phyloP scores from a whole-genome alignment of 2,797 vertebrate genomes.

The Sebastes melanostomus region DNA sequence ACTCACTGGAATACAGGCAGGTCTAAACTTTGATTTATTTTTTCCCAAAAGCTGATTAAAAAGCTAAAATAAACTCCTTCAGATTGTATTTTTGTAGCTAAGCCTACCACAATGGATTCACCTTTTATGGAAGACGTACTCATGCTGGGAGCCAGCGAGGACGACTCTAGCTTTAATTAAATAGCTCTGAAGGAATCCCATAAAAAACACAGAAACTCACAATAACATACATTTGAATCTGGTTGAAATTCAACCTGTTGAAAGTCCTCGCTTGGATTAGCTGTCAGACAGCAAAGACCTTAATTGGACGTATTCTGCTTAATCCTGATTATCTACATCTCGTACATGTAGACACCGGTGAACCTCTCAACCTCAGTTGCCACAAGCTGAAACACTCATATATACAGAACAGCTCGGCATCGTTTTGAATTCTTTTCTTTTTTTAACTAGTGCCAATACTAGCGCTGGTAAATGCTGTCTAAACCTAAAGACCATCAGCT shows the following conservation, averaged over 20 bases:
- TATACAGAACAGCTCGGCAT: not conserved
- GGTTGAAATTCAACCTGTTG: slow-evolving; percentile 1
- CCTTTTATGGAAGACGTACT: not conserved
- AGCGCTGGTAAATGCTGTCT: not conserved
- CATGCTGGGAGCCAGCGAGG: not conserved
- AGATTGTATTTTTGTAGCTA: not conserved
- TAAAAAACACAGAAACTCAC: not conserved
- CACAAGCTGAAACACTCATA: not conserved
- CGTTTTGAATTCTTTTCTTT: not conserved
- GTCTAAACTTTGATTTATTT: too few relatives aligned
- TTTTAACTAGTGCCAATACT: not conserved
- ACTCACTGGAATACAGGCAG: too few relatives aligned
- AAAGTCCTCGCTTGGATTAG: not conserved
- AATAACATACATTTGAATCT: not conserved
- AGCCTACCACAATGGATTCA: not conserved
- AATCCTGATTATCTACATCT: slow-evolving; percentile 46
- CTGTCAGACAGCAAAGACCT: not conserved
- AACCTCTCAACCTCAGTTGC: not conserved
- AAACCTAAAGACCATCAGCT: not conserved
- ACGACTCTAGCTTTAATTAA: not conserved
- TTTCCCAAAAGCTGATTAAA: too few relatives aligned
- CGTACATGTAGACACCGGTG: not conserved
- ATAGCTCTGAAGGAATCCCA: not conserved
- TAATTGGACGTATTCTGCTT: slow-evolving; percentile 15
- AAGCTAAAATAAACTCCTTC: too few relatives aligned